Conservation (phyloP, 2,888 invertebrate genomes). For the Tipula unca region DNA sequence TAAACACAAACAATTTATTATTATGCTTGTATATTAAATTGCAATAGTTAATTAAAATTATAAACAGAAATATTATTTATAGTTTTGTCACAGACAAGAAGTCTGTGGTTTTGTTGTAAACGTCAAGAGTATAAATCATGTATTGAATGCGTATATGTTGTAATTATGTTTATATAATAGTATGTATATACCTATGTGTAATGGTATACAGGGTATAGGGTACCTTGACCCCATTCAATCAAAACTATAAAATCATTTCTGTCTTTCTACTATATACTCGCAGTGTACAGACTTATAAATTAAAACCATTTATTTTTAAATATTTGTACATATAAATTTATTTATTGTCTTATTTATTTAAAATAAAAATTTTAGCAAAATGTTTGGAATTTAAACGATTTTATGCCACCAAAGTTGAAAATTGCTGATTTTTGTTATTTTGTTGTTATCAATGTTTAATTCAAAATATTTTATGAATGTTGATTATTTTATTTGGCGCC, state of each 20-base stretch:
- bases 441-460: slow-evolving; percentile 9
- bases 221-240: not conserved
- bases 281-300: not conserved
- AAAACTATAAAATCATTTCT: not conserved
- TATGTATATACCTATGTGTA: too few relatives aligned
- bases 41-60: not conserved
- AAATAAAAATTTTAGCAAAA: not conserved
- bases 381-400: slow-evolving; percentile 17
- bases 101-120: too few relatives aligned
- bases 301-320: not conserved
- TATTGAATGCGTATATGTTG: not conserved
- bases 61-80: not conserved
- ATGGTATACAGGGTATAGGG: too few relatives aligned
- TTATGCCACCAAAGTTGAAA: slow-evolving; percentile 16
- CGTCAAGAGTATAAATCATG: not conserved
- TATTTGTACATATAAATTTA: not conserved
- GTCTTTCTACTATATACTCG: not conserved
- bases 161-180: not conserved
- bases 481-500: not conserved
- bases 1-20: not conserved
- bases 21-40: not conserved
- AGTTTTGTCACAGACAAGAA: too few relatives aligned
- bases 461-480: not conserved
- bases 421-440: not conserved
- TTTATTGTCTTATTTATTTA: not conserved